Evolutionary conservation across 2,113 vertebrate genomes (phyloP), one percentile per base, ranked within the genome.

Genomic region (Lanius collurio): DNA sequence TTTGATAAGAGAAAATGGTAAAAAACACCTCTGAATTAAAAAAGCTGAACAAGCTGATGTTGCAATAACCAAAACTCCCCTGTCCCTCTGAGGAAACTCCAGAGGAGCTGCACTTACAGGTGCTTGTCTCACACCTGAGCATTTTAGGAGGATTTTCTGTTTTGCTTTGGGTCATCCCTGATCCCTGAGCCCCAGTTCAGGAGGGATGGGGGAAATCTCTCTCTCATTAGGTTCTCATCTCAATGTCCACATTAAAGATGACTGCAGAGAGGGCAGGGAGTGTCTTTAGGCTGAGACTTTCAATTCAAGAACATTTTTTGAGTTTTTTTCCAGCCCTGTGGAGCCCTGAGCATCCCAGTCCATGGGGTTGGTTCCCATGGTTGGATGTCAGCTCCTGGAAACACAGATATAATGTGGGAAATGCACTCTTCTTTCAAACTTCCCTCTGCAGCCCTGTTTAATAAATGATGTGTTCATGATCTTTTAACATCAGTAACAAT

Each of bases 401-500:
- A 73, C 11, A 42, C 31, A 19, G 19, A 20, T 27, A 59, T 73
- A 83, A 10, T 64, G 21, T 41, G 76, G 84, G 89, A 95, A 96
- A 93, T 57, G 13, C 76, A 35, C 83, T 93, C 6, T 65, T 88
- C 75, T 56, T 90, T 82, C 83, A 57, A 95, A 91, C 86, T 87
- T 93, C 19, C 93, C 84, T 96, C 74, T 95, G 49, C 88, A 94
- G 57, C 75, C 30, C 95, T 79, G 35, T 63, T 96, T 93, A 97
- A 91, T 97, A 97, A 98, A 97, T 97, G 95, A 97, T 96, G 82
- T 96, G 93, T 96, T 96, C 96, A 79, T 88, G 97, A 97, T 97
- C 84, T 97, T 97, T 97, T 97, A 97, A 95, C 96, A 96, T 97
- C 96, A 97, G 95, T 83, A 89, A 97, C 89, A 97, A 97, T 98